Conservation (phyloP, 2,797 vertebrate genomes). For the Decapterus maruadsi region DNA sequence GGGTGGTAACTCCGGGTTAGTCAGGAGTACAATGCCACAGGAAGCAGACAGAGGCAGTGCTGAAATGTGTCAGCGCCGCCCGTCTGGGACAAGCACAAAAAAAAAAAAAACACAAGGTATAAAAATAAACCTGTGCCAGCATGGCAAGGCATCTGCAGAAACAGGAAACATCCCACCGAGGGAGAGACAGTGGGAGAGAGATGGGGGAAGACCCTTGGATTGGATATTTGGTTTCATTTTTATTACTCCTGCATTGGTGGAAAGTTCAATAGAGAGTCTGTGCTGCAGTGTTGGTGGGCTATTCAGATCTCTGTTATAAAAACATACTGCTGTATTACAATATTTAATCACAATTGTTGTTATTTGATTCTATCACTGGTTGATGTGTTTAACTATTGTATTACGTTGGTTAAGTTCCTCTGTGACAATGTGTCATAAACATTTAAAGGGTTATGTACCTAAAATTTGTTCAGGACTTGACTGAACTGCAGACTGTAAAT, state of each 20-base stretch:
- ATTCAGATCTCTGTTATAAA: background rate
- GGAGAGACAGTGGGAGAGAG: slow-evolving; percentile 31
- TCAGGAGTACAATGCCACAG: slow-evolving; percentile 72
- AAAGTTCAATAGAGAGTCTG: slow-evolving; percentile 15
- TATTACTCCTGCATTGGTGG: slow-evolving; percentile 3
- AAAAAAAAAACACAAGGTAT: slow-evolving; percentile 66
- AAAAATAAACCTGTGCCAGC: slow-evolving; percentile 73
- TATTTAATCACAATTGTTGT: background rate
- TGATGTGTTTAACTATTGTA: background rate
- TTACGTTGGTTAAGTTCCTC: background rate
- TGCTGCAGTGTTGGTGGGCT: background rate
- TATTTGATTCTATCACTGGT: background rate
- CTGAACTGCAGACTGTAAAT: too few relatives aligned
- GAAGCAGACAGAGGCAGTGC: slow-evolving; percentile 73
- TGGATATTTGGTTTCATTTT: slow-evolving; percentile 7
- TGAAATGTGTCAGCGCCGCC: slow-evolving; percentile 74
- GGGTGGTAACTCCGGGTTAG: slow-evolving; percentile 56
- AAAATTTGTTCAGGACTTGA: too few relatives aligned
- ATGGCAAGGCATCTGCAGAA: slow-evolving; percentile 58
- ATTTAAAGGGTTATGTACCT: background rate
- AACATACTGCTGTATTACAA: background rate
- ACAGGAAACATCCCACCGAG: slow-evolving; percentile 67
- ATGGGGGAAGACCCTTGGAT: slow-evolving; percentile 43
- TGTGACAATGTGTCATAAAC: background rate
- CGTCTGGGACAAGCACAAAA: slow-evolving; percentile 77